Base-by-base conservation (phyloP, 2,797 vertebrate species). In the Sylvilagus floridanus region DNA sequence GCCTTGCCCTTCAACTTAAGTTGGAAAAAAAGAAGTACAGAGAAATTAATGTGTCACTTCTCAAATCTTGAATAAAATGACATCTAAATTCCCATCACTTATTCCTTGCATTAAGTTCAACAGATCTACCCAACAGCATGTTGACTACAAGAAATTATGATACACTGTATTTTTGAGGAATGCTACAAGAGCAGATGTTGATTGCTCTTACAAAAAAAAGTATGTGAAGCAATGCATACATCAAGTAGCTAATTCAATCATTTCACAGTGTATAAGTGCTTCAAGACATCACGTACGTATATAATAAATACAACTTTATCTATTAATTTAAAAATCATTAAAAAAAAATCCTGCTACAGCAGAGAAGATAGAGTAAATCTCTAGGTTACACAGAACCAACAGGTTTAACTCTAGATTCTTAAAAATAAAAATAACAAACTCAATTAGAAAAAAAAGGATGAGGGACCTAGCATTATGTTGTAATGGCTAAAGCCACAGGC, bases 341-440 rank as follows among this genome's bases (percentile, higher is more conserved):
- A 8, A 84, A 66, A 66, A 54, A 54, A 54, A 37, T 69, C 13
- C 72, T 91, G 66, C 19, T 72, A 90, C 28, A 69, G 14, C 71
- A 95, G 57, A 50, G 37, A 87, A 77, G 62, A 69, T 19, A 37
- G 37, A 37, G 37, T 73, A 66, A 83, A 54, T 54, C 30, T 65
- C 71, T 60, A 71, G 75, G 37, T 30, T 54, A 88, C 35, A 92
- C 0, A 76, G 35, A 92, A 82, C 35, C 81, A 82, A 79, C 21
- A 84, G 37, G 84, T 69, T 88, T 63, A 63, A 81, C 5, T 57
- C 52, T n/a, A 75, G 5, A 91, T 91, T 86, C 16, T 12, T 30
- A 75, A 57, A 22, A 95, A 91, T 35, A 90, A 95, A 73, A 88
- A 76, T 11, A 78, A 72, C 12, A 81, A 83, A 79, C 21, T 75